These are phyloP conservation scores for Pogonus chalceus DNA, from an alignment of 1,140 invertebrate genomes.

Conservation along the genomic window DNA sequence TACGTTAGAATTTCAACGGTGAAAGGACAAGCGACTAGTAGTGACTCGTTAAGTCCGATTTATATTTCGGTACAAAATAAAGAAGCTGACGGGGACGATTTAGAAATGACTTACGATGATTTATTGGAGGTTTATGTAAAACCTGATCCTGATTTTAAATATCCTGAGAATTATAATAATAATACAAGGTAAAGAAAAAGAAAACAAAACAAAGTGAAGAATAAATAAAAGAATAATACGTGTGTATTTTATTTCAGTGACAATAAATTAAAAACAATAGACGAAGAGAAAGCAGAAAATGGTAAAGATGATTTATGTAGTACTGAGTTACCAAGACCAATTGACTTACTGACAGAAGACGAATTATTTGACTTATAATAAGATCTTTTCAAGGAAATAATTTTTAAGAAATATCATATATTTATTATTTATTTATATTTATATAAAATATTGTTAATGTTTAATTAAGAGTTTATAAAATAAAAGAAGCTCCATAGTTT, in stretches of 20 bases:
- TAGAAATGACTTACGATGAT: constrained; percentile 20
- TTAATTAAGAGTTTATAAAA: too few species aligned
- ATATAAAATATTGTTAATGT: too few species aligned
- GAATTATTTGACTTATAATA: neutral
- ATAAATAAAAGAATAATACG: constrained; percentile 3
- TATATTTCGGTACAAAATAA: constrained; percentile 18
- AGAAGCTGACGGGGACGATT: constrained; percentile 23
- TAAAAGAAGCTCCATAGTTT: neutral
- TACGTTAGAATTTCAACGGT: constrained; percentile 28
- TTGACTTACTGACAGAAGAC: constrained; percentile 11
- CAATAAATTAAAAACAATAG: constrained; percentile 13
- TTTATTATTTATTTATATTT: neutral
- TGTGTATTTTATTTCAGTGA: constrained; percentile 13
- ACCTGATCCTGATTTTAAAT: constrained; percentile 15
- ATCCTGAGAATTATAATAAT: constrained; percentile 19
- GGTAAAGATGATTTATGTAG: constrained; percentile 19
- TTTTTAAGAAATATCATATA: neutral
- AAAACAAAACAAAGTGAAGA: constrained; percentile 13
- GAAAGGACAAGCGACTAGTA: constrained; percentile 16
- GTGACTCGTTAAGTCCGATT: neutral
- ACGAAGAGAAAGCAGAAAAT: constrained; percentile 15
- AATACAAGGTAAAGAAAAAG: constrained; percentile 14
- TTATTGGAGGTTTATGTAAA: constrained; percentile 9
- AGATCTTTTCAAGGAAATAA: too few species aligned
- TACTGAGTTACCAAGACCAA: constrained; percentile 25